Conservation (phyloP, 2,113 vertebrate species). For the Procavia capensis region DNA sequence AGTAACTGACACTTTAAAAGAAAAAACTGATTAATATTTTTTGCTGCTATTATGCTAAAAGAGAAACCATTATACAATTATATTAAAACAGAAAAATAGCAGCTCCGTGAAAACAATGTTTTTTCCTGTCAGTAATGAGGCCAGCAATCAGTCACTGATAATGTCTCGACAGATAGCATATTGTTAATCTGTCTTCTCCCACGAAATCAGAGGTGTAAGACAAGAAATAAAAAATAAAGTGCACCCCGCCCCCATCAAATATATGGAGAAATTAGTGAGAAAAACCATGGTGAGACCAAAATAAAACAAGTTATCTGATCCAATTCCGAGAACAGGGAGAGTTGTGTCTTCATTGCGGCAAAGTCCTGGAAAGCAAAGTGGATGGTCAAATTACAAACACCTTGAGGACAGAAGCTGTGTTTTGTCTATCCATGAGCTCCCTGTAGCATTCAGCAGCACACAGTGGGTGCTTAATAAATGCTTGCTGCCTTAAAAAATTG, state of each 20-base stretch:
- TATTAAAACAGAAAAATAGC: slow-evolving; percentile 5
- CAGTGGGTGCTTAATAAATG: too few relatives aligned
- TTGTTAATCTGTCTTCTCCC: slow-evolving; percentile 46
- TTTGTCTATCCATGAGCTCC: background rate
- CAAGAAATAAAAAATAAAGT: slow-evolving; percentile 19
- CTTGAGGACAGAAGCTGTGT: background rate
- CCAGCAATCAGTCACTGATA: slow-evolving; percentile 21
- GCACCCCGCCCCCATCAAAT: background rate
- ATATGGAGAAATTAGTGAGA: background rate
- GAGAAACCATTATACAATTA: background rate
- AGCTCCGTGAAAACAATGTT: slow-evolving; percentile 9
- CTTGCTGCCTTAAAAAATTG: background rate
- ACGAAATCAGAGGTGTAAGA: slow-evolving; percentile 40
- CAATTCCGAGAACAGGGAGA: background rate
- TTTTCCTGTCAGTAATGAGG: slow-evolving; percentile 31
- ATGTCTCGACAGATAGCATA: slow-evolving; percentile 34
- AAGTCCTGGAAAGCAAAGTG: background rate
- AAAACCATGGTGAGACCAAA: background rate
- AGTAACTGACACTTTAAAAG: background rate
- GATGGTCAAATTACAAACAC: background rate
- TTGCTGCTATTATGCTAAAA: background rate
- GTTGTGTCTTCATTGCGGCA: background rate
- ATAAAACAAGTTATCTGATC: background rate
- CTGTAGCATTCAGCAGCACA: background rate
- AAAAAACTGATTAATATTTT: background rate